Percentiles rank a stretch among this genome's conserved stretches.
phyloP scores from a whole-genome alignment of 2,888 invertebrate genomes.

The Boloria selene region DNA sequence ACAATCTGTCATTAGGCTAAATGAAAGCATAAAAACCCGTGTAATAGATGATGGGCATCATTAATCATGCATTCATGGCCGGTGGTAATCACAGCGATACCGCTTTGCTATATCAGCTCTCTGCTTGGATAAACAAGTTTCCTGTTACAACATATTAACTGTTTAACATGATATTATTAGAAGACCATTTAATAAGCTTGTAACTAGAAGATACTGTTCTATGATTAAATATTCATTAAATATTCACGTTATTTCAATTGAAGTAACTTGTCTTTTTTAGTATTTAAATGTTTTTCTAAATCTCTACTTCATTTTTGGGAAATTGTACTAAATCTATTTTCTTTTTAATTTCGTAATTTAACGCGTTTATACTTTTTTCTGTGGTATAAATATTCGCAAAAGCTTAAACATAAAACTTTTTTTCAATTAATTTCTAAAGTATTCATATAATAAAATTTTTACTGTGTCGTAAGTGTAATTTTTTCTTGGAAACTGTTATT shows the following conservation, averaged over 20 bases:
- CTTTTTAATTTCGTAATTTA: too few species aligned
- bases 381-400: too few species aligned
- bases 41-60: conserved; percentile 50
- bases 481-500: too few species aligned
- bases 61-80: conserved; percentile 73
- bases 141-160: conserved; percentile 27
- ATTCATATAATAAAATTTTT: too few species aligned
- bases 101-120: conserved; percentile 30
- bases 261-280: background rate
- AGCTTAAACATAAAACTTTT: too few species aligned
- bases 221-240: background rate
- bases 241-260: background rate
- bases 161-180: background rate
- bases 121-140: conserved; percentile 37
- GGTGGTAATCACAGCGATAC: conserved; percentile 63
- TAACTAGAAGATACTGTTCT: background rate
- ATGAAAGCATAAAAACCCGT: conserved; percentile 48
- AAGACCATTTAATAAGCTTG: background rate
- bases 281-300: background rate
- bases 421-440: too few species aligned
- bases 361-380: too few species aligned
- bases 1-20: conserved; percentile 47
- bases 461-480: too few species aligned
- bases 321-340: too few species aligned
- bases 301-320: too few species aligned